Percentiles rank a stretch among this genome's conserved stretches.
Evolutionary conservation across 2,113 vertebrate genomes (phyloP).

Genomic region (Aplodontia rufa): DNA sequence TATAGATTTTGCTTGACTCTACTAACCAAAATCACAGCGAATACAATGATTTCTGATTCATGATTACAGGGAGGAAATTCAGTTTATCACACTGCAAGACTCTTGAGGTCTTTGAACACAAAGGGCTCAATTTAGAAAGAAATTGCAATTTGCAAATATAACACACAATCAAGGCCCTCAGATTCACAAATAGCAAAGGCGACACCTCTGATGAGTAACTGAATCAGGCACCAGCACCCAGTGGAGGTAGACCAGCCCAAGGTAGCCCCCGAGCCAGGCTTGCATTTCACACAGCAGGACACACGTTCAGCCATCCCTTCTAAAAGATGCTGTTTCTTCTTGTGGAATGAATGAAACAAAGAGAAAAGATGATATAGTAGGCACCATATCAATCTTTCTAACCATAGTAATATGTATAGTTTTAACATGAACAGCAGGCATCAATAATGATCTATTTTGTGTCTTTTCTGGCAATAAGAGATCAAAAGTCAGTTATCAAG

Average conservation of each 20-base stretch:
- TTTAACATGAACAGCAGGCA: neutral
- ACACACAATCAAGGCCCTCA: conserved; percentile 86
- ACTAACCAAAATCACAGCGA: conserved; percentile 70
- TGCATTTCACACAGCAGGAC: conserved; percentile 56
- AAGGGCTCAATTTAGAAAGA: conserved; percentile 85
- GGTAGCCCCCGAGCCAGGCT: conserved; percentile 64
- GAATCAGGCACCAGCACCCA: conserved; percentile 83
- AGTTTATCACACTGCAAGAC: conserved; percentile 76
- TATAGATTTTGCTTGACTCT: conserved; percentile 50
- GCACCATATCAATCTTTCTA: neutral
- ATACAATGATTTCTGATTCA: conserved; percentile 13
- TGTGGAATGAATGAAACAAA: conserved; percentile 54
- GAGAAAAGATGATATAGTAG: neutral
- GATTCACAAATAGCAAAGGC: conserved; percentile 83
- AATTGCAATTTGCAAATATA: conserved; percentile 85
- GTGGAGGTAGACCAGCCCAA: conserved; percentile 77
- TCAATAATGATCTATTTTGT: neutral
- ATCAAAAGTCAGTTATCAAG: neutral
- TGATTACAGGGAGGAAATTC: conserved; percentile 58
- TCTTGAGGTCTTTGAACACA: conserved; percentile 82
- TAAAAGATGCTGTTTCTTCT: conserved; percentile 66
- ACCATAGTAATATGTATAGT: neutral
- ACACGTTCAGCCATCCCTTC: neutral
- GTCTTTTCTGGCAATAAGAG: neutral
- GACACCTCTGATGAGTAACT: conserved; percentile 84